Evolutionary conservation across 2,113 vertebrate genomes (phyloP).

Genomic region (Plectropomus leopardus): DNA sequence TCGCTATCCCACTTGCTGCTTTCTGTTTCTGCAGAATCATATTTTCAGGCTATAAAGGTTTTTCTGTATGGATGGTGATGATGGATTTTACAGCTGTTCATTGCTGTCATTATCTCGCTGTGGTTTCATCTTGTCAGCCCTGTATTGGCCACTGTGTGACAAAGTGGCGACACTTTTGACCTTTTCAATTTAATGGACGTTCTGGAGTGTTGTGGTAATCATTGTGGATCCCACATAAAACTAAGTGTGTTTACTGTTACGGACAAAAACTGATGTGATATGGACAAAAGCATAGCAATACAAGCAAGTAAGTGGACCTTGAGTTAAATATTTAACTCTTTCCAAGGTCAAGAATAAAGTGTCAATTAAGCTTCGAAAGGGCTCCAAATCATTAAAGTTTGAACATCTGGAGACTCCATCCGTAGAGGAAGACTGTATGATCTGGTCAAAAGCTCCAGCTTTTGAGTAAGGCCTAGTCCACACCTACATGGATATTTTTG

Average conservation of each 20-base stretch:
- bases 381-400: not conserved
- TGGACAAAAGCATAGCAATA: not conserved
- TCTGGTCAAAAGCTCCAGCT: not conserved
- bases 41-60: constrained; percentile 18
- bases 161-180: constrained; percentile 37
- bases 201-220: constrained; percentile 15
- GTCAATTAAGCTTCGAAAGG: not conserved
- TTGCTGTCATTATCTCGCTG: constrained; percentile 37
- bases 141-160: not conserved
- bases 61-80: constrained; percentile 34
- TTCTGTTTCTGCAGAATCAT: constrained; percentile 34
- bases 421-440: not conserved
- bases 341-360: not conserved
- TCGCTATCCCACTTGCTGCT: constrained; percentile 11
- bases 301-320: constrained; percentile 1
- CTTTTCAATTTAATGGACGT: constrained; percentile 46
- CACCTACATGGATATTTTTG: too few species aligned
- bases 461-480: not conserved
- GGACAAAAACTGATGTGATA: not conserved
- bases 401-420: not conserved
- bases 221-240: constrained; percentile 5
- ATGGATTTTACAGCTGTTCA: constrained; percentile 54
- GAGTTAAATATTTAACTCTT: not conserved
- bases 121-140: constrained; percentile 45
- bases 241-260: not conserved